Base-by-base conservation (phyloP, 2,113 vertebrate species). In the Gallinago media region DNA sequence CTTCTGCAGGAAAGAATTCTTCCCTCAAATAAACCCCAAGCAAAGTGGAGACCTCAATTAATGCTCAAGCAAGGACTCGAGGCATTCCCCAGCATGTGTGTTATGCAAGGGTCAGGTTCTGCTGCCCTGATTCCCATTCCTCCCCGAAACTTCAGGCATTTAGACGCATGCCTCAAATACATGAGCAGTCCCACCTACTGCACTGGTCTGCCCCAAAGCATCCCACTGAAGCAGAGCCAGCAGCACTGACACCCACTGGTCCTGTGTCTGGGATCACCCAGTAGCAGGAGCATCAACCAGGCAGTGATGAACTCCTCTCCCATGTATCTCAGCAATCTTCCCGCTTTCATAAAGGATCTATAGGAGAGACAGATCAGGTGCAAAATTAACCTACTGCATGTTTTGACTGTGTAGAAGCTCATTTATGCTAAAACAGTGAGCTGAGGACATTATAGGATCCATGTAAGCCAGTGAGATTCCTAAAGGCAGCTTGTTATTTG, bases 41-140 rank as follows among this genome's bases (percentile, higher is more conserved):
- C 72, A 38, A 55, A 94, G 76, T 0, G 0, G 55, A 87, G 76
- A 71, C 86, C 86, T 97, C 95, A 97, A 85, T 96, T 96, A 97
- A 23, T 25, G 76, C 91, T 87, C 85, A 56, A 75, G 93, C 89
- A 95, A 95, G 94, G 91, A 68, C 91, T 87, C 0, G 2, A 94
- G 94, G 91, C 91, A 94, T 96, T 96, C 94, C 82, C 85, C 40
- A 27, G 92, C 78, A 54, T 0, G 1, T 5, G 0, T 46, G 68
- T 97, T 96, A 94, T 78, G 96, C 95, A 97, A 96, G 68, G 86
- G 76, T 91, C 93, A 92, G 94, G 95, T 96, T 96, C 91, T 96
- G 91, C 96, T 81, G 80, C 94, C 95, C 91, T 71, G 29, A 3
- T 92, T 96, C 93, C 95, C 10, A 1, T 95, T 89, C 93, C 95